Conservation (phyloP, 2,797 vertebrate genomes). For the Pteronotus mesoamericanus region DNA sequence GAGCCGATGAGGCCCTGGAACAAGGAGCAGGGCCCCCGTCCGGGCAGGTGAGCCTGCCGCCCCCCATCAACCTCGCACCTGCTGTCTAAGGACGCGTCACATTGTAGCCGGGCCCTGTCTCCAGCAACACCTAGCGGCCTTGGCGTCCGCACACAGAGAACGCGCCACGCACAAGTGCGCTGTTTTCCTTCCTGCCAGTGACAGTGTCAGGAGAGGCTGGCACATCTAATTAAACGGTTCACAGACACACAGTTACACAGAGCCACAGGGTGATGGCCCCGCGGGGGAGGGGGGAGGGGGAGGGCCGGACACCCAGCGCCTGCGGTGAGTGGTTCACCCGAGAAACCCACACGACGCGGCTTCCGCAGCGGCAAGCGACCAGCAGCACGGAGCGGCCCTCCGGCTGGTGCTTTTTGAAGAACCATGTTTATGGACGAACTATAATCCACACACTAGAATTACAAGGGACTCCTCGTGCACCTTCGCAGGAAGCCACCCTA, state of each 20-base stretch:
- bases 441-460: not conserved
- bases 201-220: constrained; percentile 19
- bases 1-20: not conserved
- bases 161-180: constrained; percentile 41
- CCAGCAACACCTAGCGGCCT: not conserved
- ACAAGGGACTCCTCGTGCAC: not conserved
- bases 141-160: not conserved
- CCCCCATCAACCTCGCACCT: not conserved
- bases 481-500: not conserved
- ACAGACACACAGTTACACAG: constrained; percentile 12
- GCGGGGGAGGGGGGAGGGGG: too few species aligned
- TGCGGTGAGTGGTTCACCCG: not conserved
- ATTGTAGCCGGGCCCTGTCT: not conserved
- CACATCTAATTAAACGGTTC: constrained; percentile 41
- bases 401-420: not conserved
- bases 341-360: not conserved
- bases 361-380: too few species aligned
- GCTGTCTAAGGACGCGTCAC: not conserved
- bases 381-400: not conserved
- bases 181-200: not conserved
- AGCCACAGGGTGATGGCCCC: not conserved
- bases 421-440: not conserved
- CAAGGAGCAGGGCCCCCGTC: not conserved
- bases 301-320: not conserved
- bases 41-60: not conserved